Percentiles rank a stretch among this genome's conserved stretches.
phyloP scores from a whole-genome alignment of 2,888 invertebrate genomes.

The Buathra laborator region DNA sequence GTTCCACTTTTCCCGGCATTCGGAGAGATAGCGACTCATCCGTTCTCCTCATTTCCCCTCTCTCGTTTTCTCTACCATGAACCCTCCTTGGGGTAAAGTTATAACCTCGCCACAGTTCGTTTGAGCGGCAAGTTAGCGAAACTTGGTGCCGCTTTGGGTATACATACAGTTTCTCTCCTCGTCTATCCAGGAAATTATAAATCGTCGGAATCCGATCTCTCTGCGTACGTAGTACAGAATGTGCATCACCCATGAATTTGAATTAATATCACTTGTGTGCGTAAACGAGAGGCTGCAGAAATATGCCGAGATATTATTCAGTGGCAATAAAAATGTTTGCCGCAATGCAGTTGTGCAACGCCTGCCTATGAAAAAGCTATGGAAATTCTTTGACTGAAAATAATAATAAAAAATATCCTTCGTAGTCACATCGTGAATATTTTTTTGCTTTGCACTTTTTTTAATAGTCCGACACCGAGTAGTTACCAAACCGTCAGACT shows the following conservation, averaged over 20 bases:
- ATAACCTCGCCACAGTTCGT: slow-evolving; percentile 45
- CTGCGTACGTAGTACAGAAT: slow-evolving; percentile 3
- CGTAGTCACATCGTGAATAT: not conserved
- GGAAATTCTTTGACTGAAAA: not conserved
- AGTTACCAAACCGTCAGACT: slow-evolving; percentile 1
- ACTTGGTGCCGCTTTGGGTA: slow-evolving; percentile 15
- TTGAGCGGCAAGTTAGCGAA: slow-evolving; percentile 34
- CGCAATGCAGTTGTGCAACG: slow-evolving; percentile 12
- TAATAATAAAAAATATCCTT: not conserved
- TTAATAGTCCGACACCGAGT: not conserved
- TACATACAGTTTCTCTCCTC: not conserved
- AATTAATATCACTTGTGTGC: slow-evolving; percentile 6
- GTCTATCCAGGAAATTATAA: slow-evolving; percentile 28
- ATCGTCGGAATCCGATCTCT: slow-evolving; percentile 13
- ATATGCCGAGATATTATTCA: slow-evolving; percentile 22
- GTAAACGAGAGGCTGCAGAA: slow-evolving; percentile 2
- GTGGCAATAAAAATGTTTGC: slow-evolving; percentile 19
- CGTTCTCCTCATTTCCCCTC: slow-evolving; percentile 5
- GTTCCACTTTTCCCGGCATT: slow-evolving; percentile 22
- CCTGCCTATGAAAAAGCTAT: slow-evolving; percentile 2
- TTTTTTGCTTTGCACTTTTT: not conserved
- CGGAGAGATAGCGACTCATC: slow-evolving; percentile 10
- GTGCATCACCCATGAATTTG: slow-evolving; percentile 28
- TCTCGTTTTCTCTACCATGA: slow-evolving; percentile 31
- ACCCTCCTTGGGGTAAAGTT: slow-evolving; percentile 30